A percentile compares a stretch with the other conserved stretches of the same genome.
phyloP scores from a whole-genome alignment of 2,888 invertebrate genomes.

The Deroplatys truncata region DNA sequence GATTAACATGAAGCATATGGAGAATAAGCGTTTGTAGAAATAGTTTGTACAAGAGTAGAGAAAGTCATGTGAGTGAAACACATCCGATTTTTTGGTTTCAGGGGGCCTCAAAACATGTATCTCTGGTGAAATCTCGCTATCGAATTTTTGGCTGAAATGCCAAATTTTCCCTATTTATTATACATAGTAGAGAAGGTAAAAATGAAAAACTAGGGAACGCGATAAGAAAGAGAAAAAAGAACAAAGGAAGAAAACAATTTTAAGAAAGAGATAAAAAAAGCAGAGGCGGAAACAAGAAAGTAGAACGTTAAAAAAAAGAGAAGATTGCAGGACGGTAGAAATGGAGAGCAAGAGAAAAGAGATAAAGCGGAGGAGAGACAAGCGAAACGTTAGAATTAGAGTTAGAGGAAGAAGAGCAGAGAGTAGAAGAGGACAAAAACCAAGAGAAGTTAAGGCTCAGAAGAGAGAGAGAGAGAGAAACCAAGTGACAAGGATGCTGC shows the following conservation, averaged over 20 bases:
- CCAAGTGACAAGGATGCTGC: neutral
- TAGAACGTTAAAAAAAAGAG: neutral
- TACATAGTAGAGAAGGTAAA: too few species aligned
- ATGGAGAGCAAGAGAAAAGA: neutral
- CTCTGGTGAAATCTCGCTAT: too few species aligned
- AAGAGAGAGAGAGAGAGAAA: neutral
- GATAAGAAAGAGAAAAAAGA: neutral
- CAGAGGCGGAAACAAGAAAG: neutral
- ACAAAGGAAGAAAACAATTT: neutral
- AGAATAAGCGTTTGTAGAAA: too few species aligned
- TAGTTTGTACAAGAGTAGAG: too few species aligned
- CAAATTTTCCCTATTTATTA: too few species aligned
- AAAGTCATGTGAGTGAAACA: too few species aligned
- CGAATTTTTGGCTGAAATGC: too few species aligned
- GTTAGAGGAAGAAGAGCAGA: neutral
- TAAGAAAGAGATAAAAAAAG: neutral
- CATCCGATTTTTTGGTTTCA: too few species aligned
- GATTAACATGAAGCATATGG: too few species aligned
- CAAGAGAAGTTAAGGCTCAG: neutral
- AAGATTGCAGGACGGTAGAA: neutral
- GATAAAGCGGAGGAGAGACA: neutral
- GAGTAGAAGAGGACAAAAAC: neutral
- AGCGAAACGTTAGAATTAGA: neutral
- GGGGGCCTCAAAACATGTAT: too few species aligned
- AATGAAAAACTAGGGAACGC: neutral